Evolutionary conservation across 2,888 invertebrate species (phyloP).

Genomic region (Copidosoma aretas): DNA sequence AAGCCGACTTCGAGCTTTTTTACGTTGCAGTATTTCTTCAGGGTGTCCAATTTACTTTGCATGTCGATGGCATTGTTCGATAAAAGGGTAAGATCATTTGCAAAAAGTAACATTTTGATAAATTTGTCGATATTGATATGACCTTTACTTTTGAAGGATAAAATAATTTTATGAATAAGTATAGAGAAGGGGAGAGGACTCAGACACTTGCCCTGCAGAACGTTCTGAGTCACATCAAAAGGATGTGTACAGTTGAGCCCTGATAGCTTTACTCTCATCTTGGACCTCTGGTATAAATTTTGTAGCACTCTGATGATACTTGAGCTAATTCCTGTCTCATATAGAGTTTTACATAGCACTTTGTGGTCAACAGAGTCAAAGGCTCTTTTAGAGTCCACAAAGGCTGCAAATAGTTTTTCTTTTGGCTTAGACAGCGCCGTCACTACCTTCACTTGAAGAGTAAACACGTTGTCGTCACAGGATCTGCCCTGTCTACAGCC

Average conservation of each 20-base stretch:
- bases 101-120: background rate
- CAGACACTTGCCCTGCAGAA: background rate
- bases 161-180: background rate
- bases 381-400: conserved; percentile 22
- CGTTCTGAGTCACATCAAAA: background rate
- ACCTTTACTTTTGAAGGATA: background rate
- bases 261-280: background rate
- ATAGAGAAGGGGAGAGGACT: background rate
- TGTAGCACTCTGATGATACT: background rate
- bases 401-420: conserved; percentile 22
- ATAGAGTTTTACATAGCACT: conserved; percentile 23
- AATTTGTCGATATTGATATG: background rate
- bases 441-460: background rate
- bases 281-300: background rate
- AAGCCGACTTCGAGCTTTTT: background rate
- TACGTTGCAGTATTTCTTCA: background rate
- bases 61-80: background rate
- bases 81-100: background rate
- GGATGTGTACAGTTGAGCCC: background rate
- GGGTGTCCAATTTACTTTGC: background rate
- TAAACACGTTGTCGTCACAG: conserved; percentile 4
- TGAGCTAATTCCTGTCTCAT: conserved; percentile 10
- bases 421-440: background rate
- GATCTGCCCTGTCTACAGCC: background rate
- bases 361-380: conserved; percentile 20